Evolutionary conservation across 2,888 invertebrate species (phyloP).

Genomic region (Lasioglossum calceatum): DNA sequence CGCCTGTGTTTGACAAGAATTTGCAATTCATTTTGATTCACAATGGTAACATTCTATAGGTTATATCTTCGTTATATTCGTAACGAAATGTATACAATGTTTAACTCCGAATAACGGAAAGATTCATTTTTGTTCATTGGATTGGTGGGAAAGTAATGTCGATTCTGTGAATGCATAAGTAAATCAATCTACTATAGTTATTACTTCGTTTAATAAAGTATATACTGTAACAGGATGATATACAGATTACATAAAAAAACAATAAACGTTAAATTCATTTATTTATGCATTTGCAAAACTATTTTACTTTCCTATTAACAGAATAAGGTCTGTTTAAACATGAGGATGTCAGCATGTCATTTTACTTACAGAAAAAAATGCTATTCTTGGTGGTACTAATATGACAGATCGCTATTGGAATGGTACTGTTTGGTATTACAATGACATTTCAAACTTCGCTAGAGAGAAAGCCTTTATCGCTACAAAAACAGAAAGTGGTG

Average conservation of each 20-base stretch:
- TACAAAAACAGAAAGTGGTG: conserved; percentile 84
- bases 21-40: conserved; percentile 81
- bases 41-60: conserved; percentile 75
- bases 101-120: not conserved
- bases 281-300: not conserved
- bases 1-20: conserved; percentile 76
- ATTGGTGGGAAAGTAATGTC: not conserved
- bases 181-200: not conserved
- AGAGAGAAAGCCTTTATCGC: conserved; percentile 84
- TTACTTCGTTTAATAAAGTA: not conserved
- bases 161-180: not conserved
- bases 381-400: conserved; percentile 87
- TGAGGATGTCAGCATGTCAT: not conserved
- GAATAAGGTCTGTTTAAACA: not conserved
- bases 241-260: not conserved
- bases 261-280: not conserved
- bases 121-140: not conserved
- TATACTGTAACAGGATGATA: not conserved
- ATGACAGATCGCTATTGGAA: conserved; percentile 87
- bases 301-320: not conserved
- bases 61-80: not conserved
- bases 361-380: conserved; percentile 85
- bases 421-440: conserved; percentile 87
- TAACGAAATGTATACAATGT: not conserved
- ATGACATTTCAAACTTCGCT: conserved; percentile 76